These are phyloP conservation scores for Philopotamus ludificatus DNA, from an alignment of 1,140 invertebrate species.

Conservation along the genomic window DNA sequence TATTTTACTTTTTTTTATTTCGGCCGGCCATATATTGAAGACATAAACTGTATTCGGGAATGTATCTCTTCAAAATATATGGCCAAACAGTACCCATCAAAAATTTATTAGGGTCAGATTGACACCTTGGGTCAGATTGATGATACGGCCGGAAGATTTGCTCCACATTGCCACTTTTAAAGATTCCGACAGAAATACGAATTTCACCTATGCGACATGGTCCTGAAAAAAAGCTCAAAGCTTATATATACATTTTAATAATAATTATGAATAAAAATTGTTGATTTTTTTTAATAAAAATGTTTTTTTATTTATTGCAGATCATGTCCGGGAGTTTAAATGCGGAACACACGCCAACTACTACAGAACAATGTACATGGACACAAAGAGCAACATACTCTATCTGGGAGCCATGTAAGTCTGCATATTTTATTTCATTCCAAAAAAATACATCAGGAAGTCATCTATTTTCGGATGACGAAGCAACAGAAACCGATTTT, in stretches of 20 bases:
- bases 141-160: slow-evolving; percentile 15
- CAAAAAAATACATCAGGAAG: not conserved
- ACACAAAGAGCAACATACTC: slow-evolving; percentile 77
- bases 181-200: not conserved
- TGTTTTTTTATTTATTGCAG: slow-evolving; percentile 63
- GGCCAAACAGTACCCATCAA: slow-evolving; percentile 16
- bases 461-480: not conserved
- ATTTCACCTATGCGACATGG: no score
- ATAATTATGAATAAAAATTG: no score
- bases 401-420: slow-evolving; percentile 96
- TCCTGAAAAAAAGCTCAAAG: no score
- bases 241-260: no score
- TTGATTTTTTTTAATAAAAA: slow-evolving; percentile 13
- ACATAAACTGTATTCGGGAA: not conserved
- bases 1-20: not conserved
- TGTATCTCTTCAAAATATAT: slow-evolving; percentile 6
- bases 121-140: slow-evolving; percentile 19
- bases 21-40: not conserved
- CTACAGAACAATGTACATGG: slow-evolving; percentile 87
- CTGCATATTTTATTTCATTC: slow-evolving; percentile 19
- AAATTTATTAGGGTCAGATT: slow-evolving; percentile 25
- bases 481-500: not conserved
- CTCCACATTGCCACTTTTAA: slow-evolving; percentile 5
- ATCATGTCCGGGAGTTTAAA: slow-evolving; percentile 87
- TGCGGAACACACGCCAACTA: slow-evolving; percentile 82